phyloP scores from a whole-genome alignment of 2,888 invertebrate species.

The Thymelicus acteon region DNA sequence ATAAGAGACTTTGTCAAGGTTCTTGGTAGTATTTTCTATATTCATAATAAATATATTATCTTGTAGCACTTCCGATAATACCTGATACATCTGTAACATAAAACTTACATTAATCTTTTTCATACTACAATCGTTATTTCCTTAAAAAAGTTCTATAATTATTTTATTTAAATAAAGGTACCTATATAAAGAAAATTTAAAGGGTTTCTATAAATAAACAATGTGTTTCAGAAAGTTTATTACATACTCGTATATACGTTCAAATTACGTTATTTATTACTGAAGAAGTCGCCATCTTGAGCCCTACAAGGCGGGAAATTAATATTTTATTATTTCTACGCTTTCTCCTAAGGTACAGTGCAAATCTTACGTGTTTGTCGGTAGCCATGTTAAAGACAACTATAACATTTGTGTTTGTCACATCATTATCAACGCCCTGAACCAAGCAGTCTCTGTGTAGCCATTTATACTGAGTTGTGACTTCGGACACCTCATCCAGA shows the following conservation, averaged over 20 bases:
- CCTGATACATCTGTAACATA: slow-evolving; percentile 49
- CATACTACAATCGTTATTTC: too few relatives aligned
- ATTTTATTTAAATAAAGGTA: too few relatives aligned
- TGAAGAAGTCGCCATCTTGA: too few relatives aligned
- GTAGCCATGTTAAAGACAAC: slow-evolving; percentile 46
- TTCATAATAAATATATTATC: slow-evolving; percentile 50
- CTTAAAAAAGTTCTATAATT: too few relatives aligned
- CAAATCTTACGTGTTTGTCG: slow-evolving; percentile 49
- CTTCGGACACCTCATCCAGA: slow-evolving; percentile 40
- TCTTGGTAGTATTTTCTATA: slow-evolving; percentile 39
- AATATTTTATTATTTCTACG: too few relatives aligned
- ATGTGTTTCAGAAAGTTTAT: too few relatives aligned
- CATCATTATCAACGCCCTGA: slow-evolving; percentile 40
- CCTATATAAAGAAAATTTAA: too few relatives aligned
- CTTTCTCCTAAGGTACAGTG: not conserved
- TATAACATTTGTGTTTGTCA: slow-evolving; percentile 35
- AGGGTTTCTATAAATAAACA: too few relatives aligned
- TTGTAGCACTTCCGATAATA: slow-evolving; percentile 44
- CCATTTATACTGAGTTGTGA: slow-evolving; percentile 35
- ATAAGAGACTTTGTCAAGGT: slow-evolving; percentile 39
- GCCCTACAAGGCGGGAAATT: too few relatives aligned
- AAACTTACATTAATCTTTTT: not conserved
- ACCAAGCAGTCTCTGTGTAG: slow-evolving; percentile 15
- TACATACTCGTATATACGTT: too few relatives aligned
- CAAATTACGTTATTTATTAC: too few relatives aligned